Percentiles rank a stretch among this genome's conserved stretches.
Conservation (phyloP, 1,140 invertebrate genomes). For the Bradynema listronoti region DNA sequence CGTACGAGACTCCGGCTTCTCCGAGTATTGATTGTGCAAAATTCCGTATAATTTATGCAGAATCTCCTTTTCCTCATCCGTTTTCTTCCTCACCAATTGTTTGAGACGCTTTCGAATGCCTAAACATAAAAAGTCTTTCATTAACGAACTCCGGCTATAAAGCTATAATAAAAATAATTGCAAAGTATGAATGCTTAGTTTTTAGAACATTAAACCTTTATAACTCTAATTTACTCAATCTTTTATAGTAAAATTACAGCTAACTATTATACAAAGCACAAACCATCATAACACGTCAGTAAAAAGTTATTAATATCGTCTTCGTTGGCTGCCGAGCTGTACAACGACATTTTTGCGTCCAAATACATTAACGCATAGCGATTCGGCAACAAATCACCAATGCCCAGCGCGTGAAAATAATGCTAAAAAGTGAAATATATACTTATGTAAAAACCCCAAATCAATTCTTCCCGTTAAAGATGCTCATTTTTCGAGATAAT, state of each 20-base stretch:
- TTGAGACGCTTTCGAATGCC: neutral
- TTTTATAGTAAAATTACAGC: no score
- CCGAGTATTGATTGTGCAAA: constrained; percentile 24
- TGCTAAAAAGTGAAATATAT: constrained; percentile 14
- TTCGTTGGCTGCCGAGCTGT: constrained; percentile 3
- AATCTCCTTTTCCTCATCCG: constrained; percentile 20
- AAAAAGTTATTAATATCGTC: constrained; percentile 17
- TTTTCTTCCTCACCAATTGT: neutral
- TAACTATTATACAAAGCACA: no score
- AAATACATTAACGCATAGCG: constrained; percentile 28
- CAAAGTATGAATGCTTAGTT: no score
- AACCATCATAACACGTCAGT: constrained; percentile 7
- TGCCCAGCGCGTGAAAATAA: constrained; percentile 32
- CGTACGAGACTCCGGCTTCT: constrained; percentile 34
- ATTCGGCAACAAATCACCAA: constrained; percentile 32
- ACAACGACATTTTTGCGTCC: constrained; percentile 26
- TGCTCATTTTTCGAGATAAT: no score
- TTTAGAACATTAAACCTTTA: no score
- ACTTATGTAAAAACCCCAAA: constrained; percentile 2
- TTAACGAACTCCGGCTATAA: no score
- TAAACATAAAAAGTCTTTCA: constrained; percentile 3
- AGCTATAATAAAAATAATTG: no score
- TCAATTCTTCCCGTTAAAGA: no score
- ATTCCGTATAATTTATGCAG: constrained; percentile 19
- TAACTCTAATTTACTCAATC: no score